These are phyloP conservation scores for Mystacides longicornis DNA, from an alignment of 2,888 invertebrate species.

Conservation along the genomic window DNA sequence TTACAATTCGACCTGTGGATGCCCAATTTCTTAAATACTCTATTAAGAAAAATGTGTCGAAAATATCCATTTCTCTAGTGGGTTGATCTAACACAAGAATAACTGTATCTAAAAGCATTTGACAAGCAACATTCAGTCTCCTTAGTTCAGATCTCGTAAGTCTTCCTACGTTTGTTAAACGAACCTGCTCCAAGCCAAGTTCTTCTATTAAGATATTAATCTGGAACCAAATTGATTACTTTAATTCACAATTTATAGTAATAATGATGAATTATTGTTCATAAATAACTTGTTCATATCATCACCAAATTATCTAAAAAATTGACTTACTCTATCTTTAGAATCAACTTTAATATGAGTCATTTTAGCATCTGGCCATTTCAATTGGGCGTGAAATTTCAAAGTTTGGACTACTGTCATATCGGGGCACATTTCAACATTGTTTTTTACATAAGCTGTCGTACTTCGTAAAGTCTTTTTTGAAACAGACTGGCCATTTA, in stretches of 20 bases:
- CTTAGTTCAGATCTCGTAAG: conserved; percentile 84
- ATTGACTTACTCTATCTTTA: conserved; percentile 56
- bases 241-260: conserved; percentile 27
- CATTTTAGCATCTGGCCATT: conserved; percentile 54
- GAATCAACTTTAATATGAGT: conserved; percentile 64
- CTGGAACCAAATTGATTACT: no score
- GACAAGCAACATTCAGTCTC: conserved; percentile 82
- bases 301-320: not conserved
- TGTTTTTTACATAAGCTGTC: conserved; percentile 68
- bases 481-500: conserved; percentile 80
- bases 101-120: conserved; percentile 78
- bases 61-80: conserved; percentile 84
- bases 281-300: not conserved
- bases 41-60: conserved; percentile 91
- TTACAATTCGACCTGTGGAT: conserved; percentile 69
- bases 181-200: conserved; percentile 81
- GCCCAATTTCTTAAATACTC: conserved; percentile 93
- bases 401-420: conserved; percentile 88
- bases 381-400: conserved; percentile 71
- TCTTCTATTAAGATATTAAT: conserved; percentile 87
- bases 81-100: conserved; percentile 84
- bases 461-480: conserved; percentile 61
- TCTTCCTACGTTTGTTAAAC: conserved; percentile 76
- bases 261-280: not conserved
- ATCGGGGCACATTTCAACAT: conserved; percentile 71